Evolutionary conservation across 2,888 invertebrate species (phyloP).

Genomic region (Habroteleia sp.): DNA sequence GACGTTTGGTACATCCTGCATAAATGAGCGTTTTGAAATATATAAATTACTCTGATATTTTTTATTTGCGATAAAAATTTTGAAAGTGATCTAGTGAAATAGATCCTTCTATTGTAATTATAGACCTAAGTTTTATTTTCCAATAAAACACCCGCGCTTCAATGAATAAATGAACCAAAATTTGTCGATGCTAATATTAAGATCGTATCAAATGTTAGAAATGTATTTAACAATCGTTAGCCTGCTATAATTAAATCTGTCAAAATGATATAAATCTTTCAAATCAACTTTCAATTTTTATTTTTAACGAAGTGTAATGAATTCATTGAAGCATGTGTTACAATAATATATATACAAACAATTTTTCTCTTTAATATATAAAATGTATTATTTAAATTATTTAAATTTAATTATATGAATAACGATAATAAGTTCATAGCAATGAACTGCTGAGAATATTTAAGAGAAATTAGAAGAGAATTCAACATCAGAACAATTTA

Average conservation of each 20-base stretch:
- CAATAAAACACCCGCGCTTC: not conserved
- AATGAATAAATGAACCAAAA: not conserved
- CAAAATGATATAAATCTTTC: not conserved
- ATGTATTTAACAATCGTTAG: conserved; percentile 19
- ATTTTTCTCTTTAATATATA: too few species aligned
- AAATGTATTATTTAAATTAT: too few species aligned
- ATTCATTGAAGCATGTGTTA: too few species aligned
- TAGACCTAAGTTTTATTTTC: not conserved
- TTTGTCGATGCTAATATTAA: conserved; percentile 8
- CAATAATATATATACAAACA: too few species aligned
- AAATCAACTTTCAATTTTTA: not conserved
- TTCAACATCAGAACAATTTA: too few species aligned
- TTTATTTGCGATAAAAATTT: conserved; percentile 16
- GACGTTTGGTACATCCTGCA: too few species aligned
- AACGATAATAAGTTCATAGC: too few species aligned
- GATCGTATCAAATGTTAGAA: conserved; percentile 19
- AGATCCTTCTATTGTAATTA: too few species aligned
- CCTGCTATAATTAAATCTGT: conserved; percentile 17
- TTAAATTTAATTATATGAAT: too few species aligned
- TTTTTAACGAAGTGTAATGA: not conserved
- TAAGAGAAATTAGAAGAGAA: too few species aligned
- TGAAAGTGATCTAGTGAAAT: too few species aligned
- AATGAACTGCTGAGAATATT: too few species aligned
- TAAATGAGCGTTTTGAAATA: conserved; percentile 22
- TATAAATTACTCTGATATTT: conserved; percentile 21